These are phyloP conservation scores for Tenthredo scrophulariae DNA, from an alignment of 2,888 invertebrate species.

Conservation along the genomic window DNA sequence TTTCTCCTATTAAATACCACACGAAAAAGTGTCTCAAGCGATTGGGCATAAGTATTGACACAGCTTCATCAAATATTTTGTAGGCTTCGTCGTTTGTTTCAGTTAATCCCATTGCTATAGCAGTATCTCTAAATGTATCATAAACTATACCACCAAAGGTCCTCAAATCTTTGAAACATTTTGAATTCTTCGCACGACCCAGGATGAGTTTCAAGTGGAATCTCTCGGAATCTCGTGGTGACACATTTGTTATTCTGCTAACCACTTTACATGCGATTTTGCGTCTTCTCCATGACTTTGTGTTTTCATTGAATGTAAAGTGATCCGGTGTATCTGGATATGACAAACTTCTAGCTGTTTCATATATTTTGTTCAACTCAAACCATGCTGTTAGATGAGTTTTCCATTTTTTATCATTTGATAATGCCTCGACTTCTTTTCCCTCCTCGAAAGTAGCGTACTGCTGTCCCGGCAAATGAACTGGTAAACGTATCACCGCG, in stretches of 20 bases:
- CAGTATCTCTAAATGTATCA: constrained; percentile 60
- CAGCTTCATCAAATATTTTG: too few relatives aligned
- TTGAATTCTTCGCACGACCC: constrained; percentile 55
- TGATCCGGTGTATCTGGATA: constrained; percentile 64
- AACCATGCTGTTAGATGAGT: constrained; percentile 66
- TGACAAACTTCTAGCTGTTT: constrained; percentile 55
- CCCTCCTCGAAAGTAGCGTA: not conserved
- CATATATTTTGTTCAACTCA: constrained; percentile 60
- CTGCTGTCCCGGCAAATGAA: constrained; percentile 66
- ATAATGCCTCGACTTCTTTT: constrained; percentile 53
- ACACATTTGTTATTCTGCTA: constrained; percentile 14
- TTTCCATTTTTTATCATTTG: constrained; percentile 37
- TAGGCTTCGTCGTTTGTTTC: too few relatives aligned
- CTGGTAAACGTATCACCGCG: too few relatives aligned
- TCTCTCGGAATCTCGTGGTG: constrained; percentile 45
- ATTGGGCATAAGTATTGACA: too few relatives aligned
- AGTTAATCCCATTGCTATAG: constrained; percentile 60
- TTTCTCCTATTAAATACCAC: too few relatives aligned
- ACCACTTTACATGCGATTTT: constrained; percentile 20
- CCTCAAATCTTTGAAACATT: constrained; percentile 56
- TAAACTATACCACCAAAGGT: constrained; percentile 58
- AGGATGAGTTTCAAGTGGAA: constrained; percentile 58
- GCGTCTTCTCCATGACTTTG: not conserved
- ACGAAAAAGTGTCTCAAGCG: too few relatives aligned
- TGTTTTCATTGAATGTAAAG: not conserved